These are phyloP conservation scores for Phalacrocorax brasilianus DNA, from an alignment of 2,113 vertebrate genomes.

Conservation along the genomic window DNA sequence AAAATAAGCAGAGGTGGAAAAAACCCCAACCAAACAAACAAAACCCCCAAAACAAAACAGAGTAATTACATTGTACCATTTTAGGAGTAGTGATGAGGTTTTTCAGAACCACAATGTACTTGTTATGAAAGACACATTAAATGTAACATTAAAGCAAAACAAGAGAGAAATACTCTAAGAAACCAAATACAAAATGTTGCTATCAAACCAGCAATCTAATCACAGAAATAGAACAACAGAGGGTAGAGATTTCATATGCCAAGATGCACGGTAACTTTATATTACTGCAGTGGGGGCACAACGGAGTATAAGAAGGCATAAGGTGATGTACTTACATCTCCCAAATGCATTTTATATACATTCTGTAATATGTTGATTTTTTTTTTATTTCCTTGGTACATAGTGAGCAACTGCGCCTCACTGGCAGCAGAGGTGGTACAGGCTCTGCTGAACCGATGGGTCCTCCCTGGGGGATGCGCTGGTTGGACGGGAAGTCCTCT, in stretches of 20 bases:
- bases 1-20: background rate
- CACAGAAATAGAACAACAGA: background rate
- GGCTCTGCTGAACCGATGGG: accelerated
- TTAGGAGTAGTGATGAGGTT: background rate
- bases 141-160: background rate
- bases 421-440: background rate
- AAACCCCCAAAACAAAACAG: background rate
- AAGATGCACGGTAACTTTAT: background rate
- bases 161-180: background rate
- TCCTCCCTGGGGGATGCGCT: background rate
- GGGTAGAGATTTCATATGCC: background rate
- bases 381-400: background rate
- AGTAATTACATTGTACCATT: background rate
- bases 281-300: background rate
- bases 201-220: background rate
- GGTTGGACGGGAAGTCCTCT: background rate
- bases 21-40: background rate
- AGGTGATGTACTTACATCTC: background rate
- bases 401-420: background rate
- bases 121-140: background rate
- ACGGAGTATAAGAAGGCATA: background rate
- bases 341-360: background rate
- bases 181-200: background rate
- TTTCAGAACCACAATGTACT: background rate
- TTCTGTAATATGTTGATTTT: background rate